Conservation (phyloP, 2,113 vertebrate species). For the Oreochromis spilurus region DNA sequence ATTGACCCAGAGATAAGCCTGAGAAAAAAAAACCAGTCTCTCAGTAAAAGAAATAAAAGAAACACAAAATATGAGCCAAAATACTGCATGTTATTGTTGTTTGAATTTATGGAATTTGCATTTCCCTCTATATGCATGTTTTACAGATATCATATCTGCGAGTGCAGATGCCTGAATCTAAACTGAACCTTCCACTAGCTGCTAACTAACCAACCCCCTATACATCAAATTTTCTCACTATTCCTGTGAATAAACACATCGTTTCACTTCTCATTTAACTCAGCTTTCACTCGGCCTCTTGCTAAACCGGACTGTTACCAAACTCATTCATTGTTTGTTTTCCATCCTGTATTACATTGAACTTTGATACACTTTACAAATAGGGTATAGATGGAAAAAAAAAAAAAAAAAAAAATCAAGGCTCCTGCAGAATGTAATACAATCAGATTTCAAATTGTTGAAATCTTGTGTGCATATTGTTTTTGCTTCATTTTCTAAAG, state of each 20-base stretch:
- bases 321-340: constrained; percentile 8
- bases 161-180: background rate
- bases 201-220: background rate
- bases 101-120: background rate
- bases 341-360: constrained; percentile 1
- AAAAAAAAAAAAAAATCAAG: background rate
- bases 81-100: background rate
- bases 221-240: background rate
- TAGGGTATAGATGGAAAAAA: background rate
- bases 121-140: background rate
- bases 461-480: background rate
- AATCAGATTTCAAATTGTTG: background rate
- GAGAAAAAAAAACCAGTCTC: background rate
- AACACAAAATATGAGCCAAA: background rate
- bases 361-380: constrained; percentile 5
- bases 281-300: background rate
- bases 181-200: background rate
- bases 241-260: background rate
- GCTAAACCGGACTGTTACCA: background rate
- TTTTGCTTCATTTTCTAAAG: background rate
- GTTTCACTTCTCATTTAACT: background rate
- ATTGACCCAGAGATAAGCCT: constrained; percentile 55
- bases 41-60: constrained; percentile 18
- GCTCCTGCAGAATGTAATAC: background rate
- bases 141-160: background rate